Evolutionary conservation across 2,888 invertebrate species (phyloP).

Genomic region (Tetropium fuscum): DNA sequence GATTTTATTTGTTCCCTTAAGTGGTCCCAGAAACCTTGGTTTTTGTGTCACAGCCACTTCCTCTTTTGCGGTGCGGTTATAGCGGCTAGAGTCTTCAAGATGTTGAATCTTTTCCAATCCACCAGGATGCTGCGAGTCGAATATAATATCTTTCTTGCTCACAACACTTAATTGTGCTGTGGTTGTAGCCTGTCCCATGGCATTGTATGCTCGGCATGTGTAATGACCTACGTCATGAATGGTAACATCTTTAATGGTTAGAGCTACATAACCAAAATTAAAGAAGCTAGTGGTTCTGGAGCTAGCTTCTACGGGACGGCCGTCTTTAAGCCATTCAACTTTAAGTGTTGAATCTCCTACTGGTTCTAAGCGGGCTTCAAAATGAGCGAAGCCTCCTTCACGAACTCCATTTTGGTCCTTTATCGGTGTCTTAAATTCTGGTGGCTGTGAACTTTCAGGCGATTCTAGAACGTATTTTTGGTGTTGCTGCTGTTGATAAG

Average conservation of each 20-base stretch:
- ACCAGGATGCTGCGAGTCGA: constrained; percentile 92
- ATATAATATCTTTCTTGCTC: constrained; percentile 86
- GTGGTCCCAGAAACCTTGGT: constrained; percentile 88
- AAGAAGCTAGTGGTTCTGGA: constrained; percentile 94
- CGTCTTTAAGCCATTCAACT: constrained; percentile 95
- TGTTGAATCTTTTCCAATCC: constrained; percentile 92
- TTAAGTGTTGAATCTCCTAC: constrained; percentile 89
- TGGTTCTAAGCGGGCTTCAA: constrained; percentile 95
- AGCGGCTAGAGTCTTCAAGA: constrained; percentile 85
- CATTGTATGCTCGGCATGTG: constrained; percentile 89
- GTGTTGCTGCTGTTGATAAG: constrained; percentile 85
- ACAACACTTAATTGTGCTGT: constrained; percentile 85
- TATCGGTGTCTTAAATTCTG: constrained; percentile 90
- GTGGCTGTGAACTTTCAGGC: constrained; percentile 83
- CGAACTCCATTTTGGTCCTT: constrained; percentile 88
- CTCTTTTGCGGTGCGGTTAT: constrained; percentile 75
- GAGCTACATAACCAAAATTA: constrained; percentile 94
- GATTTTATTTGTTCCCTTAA: constrained; percentile 94
- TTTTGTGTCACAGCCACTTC: constrained; percentile 81
- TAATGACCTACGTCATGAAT: constrained; percentile 91
- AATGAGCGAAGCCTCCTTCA: constrained; percentile 95
- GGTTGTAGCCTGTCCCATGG: constrained; percentile 87
- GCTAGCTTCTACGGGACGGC: constrained; percentile 90
- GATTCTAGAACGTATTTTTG: constrained; percentile 84
- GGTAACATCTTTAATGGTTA: constrained; percentile 92